Conservation (phyloP, 1,140 invertebrate species). For the Drosophila kurseongensis region DNA sequence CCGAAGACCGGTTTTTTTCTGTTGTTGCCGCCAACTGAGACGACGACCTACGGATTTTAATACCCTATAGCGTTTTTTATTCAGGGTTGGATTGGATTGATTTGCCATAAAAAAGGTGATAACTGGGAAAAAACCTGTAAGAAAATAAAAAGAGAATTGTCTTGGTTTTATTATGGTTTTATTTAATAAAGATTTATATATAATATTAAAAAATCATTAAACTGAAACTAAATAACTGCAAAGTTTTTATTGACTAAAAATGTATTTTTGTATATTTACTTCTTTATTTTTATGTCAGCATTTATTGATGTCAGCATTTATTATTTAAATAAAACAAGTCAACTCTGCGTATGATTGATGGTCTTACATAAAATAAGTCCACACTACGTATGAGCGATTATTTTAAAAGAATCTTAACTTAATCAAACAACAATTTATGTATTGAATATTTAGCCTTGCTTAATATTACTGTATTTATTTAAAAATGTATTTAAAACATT, state of each 20-base stretch:
- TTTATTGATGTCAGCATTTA: too few relatives aligned
- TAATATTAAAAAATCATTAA: too few relatives aligned
- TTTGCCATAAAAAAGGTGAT: constrained; percentile 13
- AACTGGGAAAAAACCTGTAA: constrained; percentile 5
- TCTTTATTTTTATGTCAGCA: too few relatives aligned
- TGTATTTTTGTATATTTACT: too few relatives aligned
- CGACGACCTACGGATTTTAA: constrained; percentile 66
- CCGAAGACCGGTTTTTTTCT: constrained; percentile 65
- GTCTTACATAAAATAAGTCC: background rate
- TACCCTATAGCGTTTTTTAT: constrained; percentile 22
- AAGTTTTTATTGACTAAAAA: too few relatives aligned
- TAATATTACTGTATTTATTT: too few relatives aligned
- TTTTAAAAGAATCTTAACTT: background rate
- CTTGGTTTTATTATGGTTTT: background rate
- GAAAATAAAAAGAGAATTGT: background rate
- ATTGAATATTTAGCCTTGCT: too few relatives aligned
- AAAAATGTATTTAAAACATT: too few relatives aligned
- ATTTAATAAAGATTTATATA: background rate
- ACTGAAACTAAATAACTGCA: too few relatives aligned
- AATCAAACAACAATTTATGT: too few relatives aligned
- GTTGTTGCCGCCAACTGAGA: constrained; percentile 44
- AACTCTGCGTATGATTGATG: constrained; percentile 4
- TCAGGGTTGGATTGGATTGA: constrained; percentile 6
- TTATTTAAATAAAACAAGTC: background rate
- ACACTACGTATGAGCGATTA: constrained; percentile 1